Evolutionary conservation across 2,888 invertebrate species (phyloP).

Genomic region (Platycheirus albimanus): DNA sequence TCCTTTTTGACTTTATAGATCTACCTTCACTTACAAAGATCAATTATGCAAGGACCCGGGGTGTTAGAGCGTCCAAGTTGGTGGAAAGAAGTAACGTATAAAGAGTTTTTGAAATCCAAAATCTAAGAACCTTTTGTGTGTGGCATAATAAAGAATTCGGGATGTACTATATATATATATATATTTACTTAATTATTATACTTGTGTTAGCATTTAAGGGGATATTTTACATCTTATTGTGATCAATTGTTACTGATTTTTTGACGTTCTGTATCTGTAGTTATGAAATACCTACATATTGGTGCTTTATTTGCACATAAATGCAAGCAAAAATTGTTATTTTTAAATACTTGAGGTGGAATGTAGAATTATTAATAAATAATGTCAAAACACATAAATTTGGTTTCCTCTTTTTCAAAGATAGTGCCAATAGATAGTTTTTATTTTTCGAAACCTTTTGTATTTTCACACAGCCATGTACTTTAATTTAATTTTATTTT

Average conservation of each 20-base stretch:
- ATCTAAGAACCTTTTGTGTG: conserved; percentile 74
- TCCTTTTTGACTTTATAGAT: conserved; percentile 84
- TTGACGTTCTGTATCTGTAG: no score
- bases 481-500: no score
- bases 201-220: conserved; percentile 1
- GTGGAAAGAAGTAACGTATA: conserved; percentile 88
- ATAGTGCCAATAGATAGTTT: no score
- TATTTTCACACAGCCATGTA: no score
- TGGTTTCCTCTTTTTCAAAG: no score
- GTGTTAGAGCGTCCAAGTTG: conserved; percentile 88
- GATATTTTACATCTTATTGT: neutral
- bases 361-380: neutral
- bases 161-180: no score
- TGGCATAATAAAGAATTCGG: no score
- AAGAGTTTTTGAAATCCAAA: conserved; percentile 80
- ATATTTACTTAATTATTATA: conserved; percentile 6
- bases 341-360: conserved; percentile 7
- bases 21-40: conserved; percentile 88
- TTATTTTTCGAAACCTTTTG: no score
- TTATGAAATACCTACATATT: no score
- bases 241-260: no score
- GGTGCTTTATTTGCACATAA: neutral
- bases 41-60: conserved; percentile 86
- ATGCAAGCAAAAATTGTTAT: neutral
- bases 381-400: no score